Conservation (phyloP, 2,888 invertebrate species). For the Cryptops parisi region DNA sequence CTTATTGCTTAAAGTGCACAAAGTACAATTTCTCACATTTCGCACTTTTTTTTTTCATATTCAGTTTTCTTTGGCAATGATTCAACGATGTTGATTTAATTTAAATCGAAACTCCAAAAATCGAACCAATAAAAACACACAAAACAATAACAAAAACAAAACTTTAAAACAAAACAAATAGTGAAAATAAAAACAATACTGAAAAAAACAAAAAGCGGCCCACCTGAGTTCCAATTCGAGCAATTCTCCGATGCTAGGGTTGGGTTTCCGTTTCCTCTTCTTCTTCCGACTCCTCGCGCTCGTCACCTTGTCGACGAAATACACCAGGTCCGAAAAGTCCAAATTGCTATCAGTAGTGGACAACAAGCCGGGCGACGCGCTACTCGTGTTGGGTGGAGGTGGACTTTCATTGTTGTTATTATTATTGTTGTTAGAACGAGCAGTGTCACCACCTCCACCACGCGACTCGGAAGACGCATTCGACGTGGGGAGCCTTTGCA, state of each 20-base stretch:
- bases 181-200: slow-evolving; percentile 28
- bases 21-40: no score
- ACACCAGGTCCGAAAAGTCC: slow-evolving; percentile 8
- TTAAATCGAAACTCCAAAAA: no score
- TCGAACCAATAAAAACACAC: no score
- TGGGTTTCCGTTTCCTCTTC: slow-evolving; percentile 25
- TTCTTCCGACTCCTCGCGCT: neutral
- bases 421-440: no score
- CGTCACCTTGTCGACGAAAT: slow-evolving; percentile 3
- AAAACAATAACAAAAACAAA: neutral
- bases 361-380: neutral
- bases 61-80: no score
- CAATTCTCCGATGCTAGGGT: slow-evolving; percentile 55
- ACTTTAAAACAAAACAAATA: neutral
- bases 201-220: slow-evolving; percentile 24
- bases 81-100: no score
- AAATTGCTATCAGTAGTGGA: neutral
- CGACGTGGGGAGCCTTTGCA: slow-evolving; percentile 6
- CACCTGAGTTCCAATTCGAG: slow-evolving; percentile 45
- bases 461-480: slow-evolving; percentile 10
- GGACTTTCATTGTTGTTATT: slow-evolving; percentile 37
- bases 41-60: no score
- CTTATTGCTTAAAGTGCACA: no score
- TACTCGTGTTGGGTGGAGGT: slow-evolving; percentile 36
- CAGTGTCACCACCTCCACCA: neutral